A percentile compares a stretch with the other conserved stretches of the same genome.
Conservation (phyloP, 2,113 vertebrate species). For the Pollimyrus isidori region DNA sequence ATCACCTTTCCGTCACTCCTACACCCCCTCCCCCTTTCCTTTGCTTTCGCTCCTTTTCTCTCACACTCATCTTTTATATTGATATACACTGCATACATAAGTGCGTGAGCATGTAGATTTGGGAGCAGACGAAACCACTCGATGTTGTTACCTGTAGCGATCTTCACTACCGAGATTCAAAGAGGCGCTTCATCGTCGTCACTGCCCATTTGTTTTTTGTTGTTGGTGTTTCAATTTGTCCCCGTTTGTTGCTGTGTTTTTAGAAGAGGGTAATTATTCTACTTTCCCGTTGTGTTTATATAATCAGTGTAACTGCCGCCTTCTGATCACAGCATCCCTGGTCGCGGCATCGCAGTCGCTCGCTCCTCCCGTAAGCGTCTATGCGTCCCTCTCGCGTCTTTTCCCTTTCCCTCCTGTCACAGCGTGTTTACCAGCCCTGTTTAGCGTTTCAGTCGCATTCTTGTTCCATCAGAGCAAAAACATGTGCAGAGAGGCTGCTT, state of each 20-base stretch:
- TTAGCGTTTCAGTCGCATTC: background rate
- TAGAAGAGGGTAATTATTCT: constrained; percentile 7
- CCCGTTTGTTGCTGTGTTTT: background rate
- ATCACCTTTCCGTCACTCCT: constrained; percentile 12
- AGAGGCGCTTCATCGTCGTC: constrained; percentile 34
- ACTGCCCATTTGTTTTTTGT: constrained; percentile 28
- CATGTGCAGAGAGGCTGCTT: constrained; percentile 17
- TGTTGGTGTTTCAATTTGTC: constrained; percentile 3
- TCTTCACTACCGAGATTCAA: constrained; percentile 23
- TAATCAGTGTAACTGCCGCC: constrained; percentile 28
- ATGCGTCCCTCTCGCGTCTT: constrained; percentile 14
- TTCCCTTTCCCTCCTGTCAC: constrained; percentile 24
- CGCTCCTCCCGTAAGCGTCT: constrained; percentile 13
- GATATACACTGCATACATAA: background rate
- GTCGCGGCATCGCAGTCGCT: constrained; percentile 5
- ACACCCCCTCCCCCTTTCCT: background rate
- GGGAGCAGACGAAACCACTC: background rate
- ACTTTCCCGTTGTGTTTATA: constrained; percentile 26
- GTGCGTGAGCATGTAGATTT: background rate
- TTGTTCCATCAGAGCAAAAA: background rate
- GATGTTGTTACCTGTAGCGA: background rate
- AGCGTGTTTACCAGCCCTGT: constrained; percentile 25
- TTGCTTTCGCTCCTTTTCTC: background rate
- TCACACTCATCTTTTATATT: background rate
- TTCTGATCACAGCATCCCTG: constrained; percentile 26